Conservation (phyloP, 2,797 vertebrate species). For the Eidolon dupreanum region DNA sequence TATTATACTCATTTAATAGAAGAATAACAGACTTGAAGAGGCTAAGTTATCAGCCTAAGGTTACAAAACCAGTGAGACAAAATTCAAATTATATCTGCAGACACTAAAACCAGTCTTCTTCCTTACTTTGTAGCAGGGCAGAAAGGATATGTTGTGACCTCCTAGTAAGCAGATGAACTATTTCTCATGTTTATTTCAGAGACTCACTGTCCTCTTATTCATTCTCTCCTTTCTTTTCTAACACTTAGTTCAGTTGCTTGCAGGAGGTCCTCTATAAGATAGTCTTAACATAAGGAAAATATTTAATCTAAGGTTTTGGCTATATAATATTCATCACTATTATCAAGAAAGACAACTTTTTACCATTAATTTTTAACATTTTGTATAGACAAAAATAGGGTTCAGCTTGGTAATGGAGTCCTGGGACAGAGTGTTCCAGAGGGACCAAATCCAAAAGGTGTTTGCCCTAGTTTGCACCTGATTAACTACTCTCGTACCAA, state of each 20-base stretch:
- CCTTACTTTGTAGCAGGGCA: background rate
- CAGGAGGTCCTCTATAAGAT: background rate
- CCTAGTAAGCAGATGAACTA: background rate
- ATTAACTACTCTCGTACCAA: conserved; percentile 66
- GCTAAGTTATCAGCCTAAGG: background rate
- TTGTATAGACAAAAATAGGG: conserved; percentile 63
- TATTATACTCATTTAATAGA: background rate
- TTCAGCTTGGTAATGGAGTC: conserved; percentile 59
- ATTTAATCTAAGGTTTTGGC: background rate
- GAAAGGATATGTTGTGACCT: background rate
- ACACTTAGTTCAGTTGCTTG: background rate
- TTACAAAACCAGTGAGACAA: background rate
- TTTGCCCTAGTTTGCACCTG: conserved; percentile 69
- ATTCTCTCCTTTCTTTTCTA: background rate
- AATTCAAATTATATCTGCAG: background rate
- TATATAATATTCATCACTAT: background rate
- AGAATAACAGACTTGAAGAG: background rate
- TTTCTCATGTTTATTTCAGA: background rate
- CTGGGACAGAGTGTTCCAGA: conserved; percentile 44
- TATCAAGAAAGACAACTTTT: background rate
- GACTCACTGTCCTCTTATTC: background rate
- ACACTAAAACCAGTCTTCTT: background rate
- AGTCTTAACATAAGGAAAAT: background rate
- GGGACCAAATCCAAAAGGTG: conserved; percentile 59
- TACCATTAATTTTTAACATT: background rate